Base-by-base conservation (phyloP, 2,888 invertebrate species). In the Drosophila conformis region DNA sequence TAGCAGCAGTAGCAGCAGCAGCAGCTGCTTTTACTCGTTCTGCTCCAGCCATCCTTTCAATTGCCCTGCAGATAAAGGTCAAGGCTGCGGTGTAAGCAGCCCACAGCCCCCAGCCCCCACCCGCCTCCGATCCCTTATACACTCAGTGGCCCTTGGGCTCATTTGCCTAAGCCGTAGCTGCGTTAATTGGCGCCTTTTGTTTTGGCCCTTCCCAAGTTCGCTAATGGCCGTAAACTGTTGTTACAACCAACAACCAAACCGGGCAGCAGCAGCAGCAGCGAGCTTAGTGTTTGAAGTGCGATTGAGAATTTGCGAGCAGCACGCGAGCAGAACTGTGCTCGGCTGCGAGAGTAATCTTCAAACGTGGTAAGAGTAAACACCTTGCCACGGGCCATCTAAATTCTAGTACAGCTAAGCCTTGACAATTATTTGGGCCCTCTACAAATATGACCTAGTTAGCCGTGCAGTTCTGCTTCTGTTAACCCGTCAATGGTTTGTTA, bases 141-240 rank as follows among this genome's bases (percentile, higher is more conserved):
- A 46, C 46, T 2, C 27, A 15, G 18, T 27, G 46, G 42, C 48
- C 83, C 78, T 57, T 40, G 51, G 87, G 73, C 82, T 60, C 83
- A 71, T 83, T 82, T 80, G 64, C 71, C 72, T 65, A 69, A 75
- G 85, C 72, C 74, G 63, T 74, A 76, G 75, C 82, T 71, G 84
- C 90, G 86, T 90, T 86, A 86, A 86, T 86, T 90, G 90, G 90
- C 76, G 86, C 73, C 84, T 76, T 80, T 86, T 86, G 83, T 86
- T 83, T 84, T 73, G 65, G 60, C 69, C 65, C 46, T 25, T 25
- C 15, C 61, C 56, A 58, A 78, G 74, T 70, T 72, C 73, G 82
- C 85, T 87, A 85, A 85, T 84, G 84, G 85, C 80, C 73, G 57
- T 76, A 76, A 78, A 68, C 81, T 72, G 73, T 81, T 79, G 79